Conservation (phyloP, 2,797 vertebrate species). For the Anabas testudineus region DNA sequence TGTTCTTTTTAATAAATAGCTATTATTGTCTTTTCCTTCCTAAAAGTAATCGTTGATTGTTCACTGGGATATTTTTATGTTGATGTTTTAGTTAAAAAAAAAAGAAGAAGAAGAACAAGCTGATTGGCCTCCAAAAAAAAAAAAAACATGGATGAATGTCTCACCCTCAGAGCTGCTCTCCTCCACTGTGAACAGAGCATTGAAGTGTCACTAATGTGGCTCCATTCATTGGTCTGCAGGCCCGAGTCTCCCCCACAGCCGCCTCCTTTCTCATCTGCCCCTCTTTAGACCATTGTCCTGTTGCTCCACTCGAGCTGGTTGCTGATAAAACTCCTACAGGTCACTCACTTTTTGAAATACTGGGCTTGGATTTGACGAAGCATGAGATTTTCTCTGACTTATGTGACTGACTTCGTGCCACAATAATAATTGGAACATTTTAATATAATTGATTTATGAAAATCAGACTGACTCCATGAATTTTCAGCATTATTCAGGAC, state of each 20-base stretch:
- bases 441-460: not conserved
- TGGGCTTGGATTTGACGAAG: no score
- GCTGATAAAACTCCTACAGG: conserved; percentile 28
- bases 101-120: not conserved
- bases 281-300: conserved; percentile 26
- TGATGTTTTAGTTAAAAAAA: conserved; percentile 11
- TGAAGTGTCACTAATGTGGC: conserved; percentile 60
- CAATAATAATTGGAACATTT: not conserved
- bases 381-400: not conserved
- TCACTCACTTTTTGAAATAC: not conserved
- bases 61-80: conserved; percentile 1
- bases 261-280: not conserved
- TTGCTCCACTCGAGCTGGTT: conserved; percentile 22
- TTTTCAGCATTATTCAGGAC: no score
- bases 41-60: no score
- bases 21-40: not conserved
- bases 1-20: not conserved
- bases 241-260: conserved; percentile 8
- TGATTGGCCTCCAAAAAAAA: not conserved
- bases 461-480: not conserved
- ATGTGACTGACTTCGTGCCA: no score
- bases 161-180: conserved; percentile 10
- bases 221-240: conserved; percentile 58
- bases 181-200: conserved; percentile 54
- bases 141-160: not conserved